phyloP scores from a whole-genome alignment of 2,888 invertebrate species.

The Timema cristinae region DNA sequence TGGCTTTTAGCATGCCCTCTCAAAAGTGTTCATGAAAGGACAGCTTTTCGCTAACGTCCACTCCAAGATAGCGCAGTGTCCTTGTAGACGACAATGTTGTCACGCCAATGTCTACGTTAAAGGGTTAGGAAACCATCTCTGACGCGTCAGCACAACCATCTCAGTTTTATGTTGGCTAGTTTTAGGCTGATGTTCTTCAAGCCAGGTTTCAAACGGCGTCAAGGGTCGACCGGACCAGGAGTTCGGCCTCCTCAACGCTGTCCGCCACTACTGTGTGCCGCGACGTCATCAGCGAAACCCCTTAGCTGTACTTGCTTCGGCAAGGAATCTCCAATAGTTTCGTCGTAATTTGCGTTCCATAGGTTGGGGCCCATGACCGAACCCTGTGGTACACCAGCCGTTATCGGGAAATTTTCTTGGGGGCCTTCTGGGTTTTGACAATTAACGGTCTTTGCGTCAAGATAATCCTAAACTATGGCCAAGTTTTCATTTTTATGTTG shows the following conservation, averaged over 20 bases:
- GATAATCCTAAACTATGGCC: not conserved
- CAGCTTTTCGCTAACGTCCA: too few relatives aligned
- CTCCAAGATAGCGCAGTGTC: too few relatives aligned
- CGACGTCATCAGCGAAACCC: not conserved
- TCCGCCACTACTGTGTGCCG: not conserved
- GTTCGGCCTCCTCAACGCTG: conserved; percentile 7
- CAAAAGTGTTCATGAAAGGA: too few relatives aligned
- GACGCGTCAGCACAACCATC: conserved; percentile 1
- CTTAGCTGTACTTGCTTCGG: too few relatives aligned
- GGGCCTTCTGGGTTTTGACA: not conserved
- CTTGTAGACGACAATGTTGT: too few relatives aligned
- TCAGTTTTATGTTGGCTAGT: not conserved
- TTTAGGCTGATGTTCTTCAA: too few relatives aligned
- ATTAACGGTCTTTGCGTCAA: not conserved
- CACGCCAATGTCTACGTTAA: too few relatives aligned
- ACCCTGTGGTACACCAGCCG: not conserved
- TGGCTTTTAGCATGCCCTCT: too few relatives aligned
- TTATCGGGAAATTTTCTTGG: not conserved
- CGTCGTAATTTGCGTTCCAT: not conserved
- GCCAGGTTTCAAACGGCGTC: not conserved
- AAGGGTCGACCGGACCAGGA: not conserved
- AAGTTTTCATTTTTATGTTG: too few relatives aligned
- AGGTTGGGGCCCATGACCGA: not conserved
- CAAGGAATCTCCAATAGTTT: not conserved
- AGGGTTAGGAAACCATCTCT: too few relatives aligned